Evolutionary conservation across 1,140 invertebrate genomes (phyloP), one percentile per base, ranked within the genome.

Genomic region (Melitaea cinxia): DNA sequence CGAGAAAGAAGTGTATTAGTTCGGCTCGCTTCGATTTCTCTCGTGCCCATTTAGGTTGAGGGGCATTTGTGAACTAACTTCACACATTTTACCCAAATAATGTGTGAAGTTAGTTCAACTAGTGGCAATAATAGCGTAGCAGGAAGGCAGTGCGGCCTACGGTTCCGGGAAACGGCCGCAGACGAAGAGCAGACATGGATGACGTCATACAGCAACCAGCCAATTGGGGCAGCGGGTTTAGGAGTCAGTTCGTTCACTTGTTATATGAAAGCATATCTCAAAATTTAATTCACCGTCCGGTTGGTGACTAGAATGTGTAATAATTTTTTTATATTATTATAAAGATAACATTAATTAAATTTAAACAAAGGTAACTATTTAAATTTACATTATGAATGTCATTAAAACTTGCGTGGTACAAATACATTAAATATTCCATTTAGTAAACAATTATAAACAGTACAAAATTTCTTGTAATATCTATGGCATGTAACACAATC

Each of bases 121-220:
- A 56, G 65, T 75, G 71, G 80, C 80, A 87, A 80, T 78, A 77
- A 76, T 75, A 74, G 65, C 73, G 64, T 57, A 76, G 65, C 78
- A 80, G 79, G 82, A 83, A 86, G 75, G 83, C 80, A 78, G 54
- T 74, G 76, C 70, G 79, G 83, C 69, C 77, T 81, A 73, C 72
- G 75, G 83, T 83, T 83, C 82, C 86, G 82, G 85, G 82, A 86
- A 89, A 77, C 77, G 75, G 68, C 70, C 72, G 84, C 77, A 89
- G 87, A 89, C 87, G 72, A 69, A 73, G 72, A 80, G 78, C 80
- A 90, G 87, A 90, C 87, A 68, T 50, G 59, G 64, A 64, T 85
- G 84, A 87, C 84, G 85, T 90, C 84, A 89, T 70, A n/a, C 45
- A 57, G 39, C 74, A 71, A 79, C 71, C 78, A 68, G 84, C 83